These are phyloP conservation scores for Paraescarpia echinospica DNA, from an alignment of 1,140 invertebrate species.

Conservation along the genomic window DNA sequence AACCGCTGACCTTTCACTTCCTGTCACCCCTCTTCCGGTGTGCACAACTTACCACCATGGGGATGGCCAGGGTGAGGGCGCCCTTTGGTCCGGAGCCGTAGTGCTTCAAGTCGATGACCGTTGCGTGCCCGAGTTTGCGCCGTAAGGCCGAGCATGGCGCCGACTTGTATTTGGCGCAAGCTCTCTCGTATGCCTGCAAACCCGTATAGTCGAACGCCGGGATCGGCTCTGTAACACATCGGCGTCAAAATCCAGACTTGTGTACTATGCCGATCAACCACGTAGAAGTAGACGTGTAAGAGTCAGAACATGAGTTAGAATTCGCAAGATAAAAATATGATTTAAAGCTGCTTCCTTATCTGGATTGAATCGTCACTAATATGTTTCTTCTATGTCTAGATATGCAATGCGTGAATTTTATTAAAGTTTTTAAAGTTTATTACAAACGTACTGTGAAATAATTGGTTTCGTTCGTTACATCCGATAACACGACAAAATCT, in stretches of 20 bases:
- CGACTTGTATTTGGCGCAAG: slow-evolving; percentile 7
- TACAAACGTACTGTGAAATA: too few species aligned
- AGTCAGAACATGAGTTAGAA: background rate
- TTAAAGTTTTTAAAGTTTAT: too few species aligned
- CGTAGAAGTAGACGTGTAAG: too few species aligned
- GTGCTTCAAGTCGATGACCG: slow-evolving; percentile 20
- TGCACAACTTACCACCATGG: slow-evolving; percentile 18
- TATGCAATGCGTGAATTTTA: too few species aligned
- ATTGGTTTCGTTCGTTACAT: too few species aligned
- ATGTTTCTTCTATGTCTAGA: background rate
- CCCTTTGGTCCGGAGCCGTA: slow-evolving; percentile 12
- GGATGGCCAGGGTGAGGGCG: slow-evolving; percentile 15
- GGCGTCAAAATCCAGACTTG: too few species aligned
- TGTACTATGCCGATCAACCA: too few species aligned
- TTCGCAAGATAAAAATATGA: background rate
- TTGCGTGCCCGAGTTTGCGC: slow-evolving; percentile 8
- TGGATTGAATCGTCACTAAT: background rate
- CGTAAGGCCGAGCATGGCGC: background rate
- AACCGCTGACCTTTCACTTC: too few species aligned
- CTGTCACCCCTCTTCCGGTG: too few species aligned
- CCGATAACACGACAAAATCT: too few species aligned
- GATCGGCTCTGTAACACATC: slow-evolving; percentile 7
- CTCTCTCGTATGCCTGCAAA: slow-evolving; percentile 10
- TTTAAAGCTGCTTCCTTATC: background rate
- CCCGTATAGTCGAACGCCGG: slow-evolving; percentile 20